Evolutionary conservation across 1,140 invertebrate genomes (phyloP).

Genomic region (Kradibia gibbosae): DNA sequence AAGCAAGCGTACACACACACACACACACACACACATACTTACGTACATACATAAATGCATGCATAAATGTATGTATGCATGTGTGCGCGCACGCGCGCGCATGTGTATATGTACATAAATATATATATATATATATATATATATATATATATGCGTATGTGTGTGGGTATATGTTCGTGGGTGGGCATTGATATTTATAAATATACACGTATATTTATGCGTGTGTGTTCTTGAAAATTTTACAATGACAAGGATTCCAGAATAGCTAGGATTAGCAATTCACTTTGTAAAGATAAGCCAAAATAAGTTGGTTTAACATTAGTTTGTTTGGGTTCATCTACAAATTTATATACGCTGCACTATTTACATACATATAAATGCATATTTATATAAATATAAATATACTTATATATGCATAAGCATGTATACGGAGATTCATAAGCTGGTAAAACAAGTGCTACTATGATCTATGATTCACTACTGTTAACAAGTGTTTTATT

Average conservation of each 20-base stretch:
- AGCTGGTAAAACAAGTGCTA: constrained; percentile 11
- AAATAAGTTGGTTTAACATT: not conserved
- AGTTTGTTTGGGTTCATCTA: constrained; percentile 26
- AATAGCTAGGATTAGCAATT: constrained; percentile 6
- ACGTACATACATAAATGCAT: too few relatives aligned
- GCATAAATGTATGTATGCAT: too few relatives aligned
- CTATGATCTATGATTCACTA: not conserved
- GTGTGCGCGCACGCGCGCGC: too few relatives aligned
- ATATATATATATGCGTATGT: too few relatives aligned
- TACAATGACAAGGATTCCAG: not conserved
- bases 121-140: constrained; percentile 31
- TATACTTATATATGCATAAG: too few relatives aligned
- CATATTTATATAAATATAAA: too few relatives aligned
- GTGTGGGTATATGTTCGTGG: too few relatives aligned
- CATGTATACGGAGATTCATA: too few relatives aligned
- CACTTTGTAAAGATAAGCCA: not conserved
- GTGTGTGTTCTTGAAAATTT: not conserved
- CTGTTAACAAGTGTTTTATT: not conserved
- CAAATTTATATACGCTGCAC: constrained; percentile 17
- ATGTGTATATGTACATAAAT: constrained; percentile 23
- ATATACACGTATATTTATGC: constrained; percentile 32
- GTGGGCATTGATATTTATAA: too few relatives aligned
- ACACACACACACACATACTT: constrained; percentile 29
- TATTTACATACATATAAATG: constrained; percentile 26
- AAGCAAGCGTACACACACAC: too few relatives aligned